Conservation (phyloP, 2,888 invertebrate genomes). For the Clepsis dumicolana region DNA sequence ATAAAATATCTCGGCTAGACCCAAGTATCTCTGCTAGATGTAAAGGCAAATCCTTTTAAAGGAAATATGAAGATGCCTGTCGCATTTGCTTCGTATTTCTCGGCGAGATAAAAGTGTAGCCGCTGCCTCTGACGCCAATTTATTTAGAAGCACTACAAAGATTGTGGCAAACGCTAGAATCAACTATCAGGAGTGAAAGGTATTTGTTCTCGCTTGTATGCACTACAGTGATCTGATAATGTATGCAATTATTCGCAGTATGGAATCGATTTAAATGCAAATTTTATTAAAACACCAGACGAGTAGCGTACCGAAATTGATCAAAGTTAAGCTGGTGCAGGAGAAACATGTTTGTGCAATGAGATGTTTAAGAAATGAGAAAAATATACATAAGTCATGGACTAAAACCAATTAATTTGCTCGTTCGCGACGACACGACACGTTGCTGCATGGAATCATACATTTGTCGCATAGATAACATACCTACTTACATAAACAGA, state of each 20-base stretch:
- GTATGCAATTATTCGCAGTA: constrained; percentile 13
- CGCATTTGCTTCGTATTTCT: constrained; percentile 7
- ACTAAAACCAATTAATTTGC: too few relatives aligned
- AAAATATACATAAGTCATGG: too few relatives aligned
- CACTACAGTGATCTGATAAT: neutral
- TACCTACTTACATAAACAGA: too few relatives aligned
- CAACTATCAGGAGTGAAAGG: constrained; percentile 11
- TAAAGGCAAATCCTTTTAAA: constrained; percentile 11
- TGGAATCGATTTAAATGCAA: constrained; percentile 37
- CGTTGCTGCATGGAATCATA: too few relatives aligned
- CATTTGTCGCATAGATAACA: too few relatives aligned
- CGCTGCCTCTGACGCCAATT: constrained; percentile 35
- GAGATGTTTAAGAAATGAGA: neutral
- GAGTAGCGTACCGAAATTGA: constrained; percentile 18
- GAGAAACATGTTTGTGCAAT: neutral
- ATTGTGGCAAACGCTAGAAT: constrained; percentile 23
- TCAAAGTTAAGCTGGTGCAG: constrained; percentile 5
- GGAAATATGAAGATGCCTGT: constrained; percentile 12
- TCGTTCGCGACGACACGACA: too few relatives aligned
- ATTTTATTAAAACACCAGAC: constrained; percentile 24
- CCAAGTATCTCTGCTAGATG: constrained; percentile 2
- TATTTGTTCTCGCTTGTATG: neutral
- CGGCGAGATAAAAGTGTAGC: constrained; percentile 17
- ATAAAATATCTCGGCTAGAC: neutral
- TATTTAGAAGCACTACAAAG: constrained; percentile 39